Evolutionary conservation across 2,113 vertebrate genomes (phyloP).

Genomic region (Nematolebias whitei): DNA sequence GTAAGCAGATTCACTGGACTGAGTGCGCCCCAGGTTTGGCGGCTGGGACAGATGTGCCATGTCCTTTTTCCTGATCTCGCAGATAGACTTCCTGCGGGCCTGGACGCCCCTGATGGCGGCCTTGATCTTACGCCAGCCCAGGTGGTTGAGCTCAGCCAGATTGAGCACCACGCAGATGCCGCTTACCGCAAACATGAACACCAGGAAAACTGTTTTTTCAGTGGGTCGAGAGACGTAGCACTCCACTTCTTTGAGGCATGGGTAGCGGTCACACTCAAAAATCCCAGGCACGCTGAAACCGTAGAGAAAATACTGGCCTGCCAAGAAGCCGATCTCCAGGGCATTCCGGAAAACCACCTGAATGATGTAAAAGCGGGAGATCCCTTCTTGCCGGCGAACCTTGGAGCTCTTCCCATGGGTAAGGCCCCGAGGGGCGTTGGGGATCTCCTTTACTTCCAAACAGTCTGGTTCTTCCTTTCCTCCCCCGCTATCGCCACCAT

Average conservation of each 20-base stretch:
- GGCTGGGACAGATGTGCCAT: conserved; percentile 77
- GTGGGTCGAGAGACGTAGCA: conserved; percentile 91
- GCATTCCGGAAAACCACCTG: conserved; percentile 92
- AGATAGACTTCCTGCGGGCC: conserved; percentile 85
- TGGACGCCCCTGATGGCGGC: conserved; percentile 84
- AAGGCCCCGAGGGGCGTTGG: conserved; percentile 70
- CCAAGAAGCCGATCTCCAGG: conserved; percentile 87
- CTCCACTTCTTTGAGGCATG: conserved; percentile 89
- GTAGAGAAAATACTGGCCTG: conserved; percentile 89
- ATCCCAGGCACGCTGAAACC: conserved; percentile 87
- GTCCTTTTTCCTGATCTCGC: conserved; percentile 84
- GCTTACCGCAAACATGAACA: conserved; percentile 93
- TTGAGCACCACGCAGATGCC: conserved; percentile 90
- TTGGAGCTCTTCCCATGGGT: conserved; percentile 80
- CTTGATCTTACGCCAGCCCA: conserved; percentile 89
- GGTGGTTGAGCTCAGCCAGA: conserved; percentile 90
- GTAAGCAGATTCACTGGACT: conserved; percentile 88
- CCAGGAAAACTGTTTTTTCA: conserved; percentile 88
- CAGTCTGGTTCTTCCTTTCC: conserved; percentile 82
- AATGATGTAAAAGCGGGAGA: conserved; percentile 90
- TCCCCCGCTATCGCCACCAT: conserved; percentile 53
- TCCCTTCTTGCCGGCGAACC: conserved; percentile 83
- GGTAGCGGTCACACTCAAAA: conserved; percentile 88
- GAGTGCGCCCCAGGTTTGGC: conserved; percentile 85
- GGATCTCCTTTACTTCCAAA: conserved; percentile 84